phyloP scores from a whole-genome alignment of 2,113 vertebrate species.

The Smithornis capensis region DNA sequence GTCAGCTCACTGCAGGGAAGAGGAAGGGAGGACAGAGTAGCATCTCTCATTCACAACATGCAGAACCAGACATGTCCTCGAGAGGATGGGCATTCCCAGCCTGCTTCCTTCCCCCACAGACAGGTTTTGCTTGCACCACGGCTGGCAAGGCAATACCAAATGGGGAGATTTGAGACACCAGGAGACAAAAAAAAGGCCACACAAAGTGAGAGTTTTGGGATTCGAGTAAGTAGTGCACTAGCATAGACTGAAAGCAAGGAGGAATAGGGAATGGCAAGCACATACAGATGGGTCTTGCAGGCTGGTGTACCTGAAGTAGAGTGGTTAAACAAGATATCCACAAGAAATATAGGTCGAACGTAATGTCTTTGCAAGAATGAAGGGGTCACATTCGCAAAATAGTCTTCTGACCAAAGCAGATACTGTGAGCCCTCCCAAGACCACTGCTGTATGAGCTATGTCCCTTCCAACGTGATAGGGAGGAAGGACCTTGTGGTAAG shows the following conservation, averaged over 20 bases:
- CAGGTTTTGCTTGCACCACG: background rate
- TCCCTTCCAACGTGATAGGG: background rate
- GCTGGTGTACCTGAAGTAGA: background rate
- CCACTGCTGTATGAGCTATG: background rate
- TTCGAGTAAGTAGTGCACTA: background rate
- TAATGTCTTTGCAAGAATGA: background rate
- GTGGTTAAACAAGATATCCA: background rate
- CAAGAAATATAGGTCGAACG: background rate
- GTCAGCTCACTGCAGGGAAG: constrained; percentile 53
- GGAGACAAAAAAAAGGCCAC: background rate
- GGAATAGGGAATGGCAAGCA: background rate
- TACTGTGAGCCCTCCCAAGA: background rate
- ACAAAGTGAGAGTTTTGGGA: background rate
- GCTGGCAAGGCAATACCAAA: background rate
- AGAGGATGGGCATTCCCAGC: background rate
- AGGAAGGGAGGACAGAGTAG: background rate
- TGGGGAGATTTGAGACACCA: background rate
- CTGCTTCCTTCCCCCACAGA: background rate
- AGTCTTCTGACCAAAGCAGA: background rate
- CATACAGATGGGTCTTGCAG: accelerated
- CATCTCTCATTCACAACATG: constrained; percentile 33
- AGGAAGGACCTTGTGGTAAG: background rate
- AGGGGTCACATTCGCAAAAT: background rate
- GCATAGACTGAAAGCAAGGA: background rate
- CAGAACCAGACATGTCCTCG: background rate